Percentiles rank a stretch among this genome's conserved stretches.
Evolutionary conservation across 2,888 invertebrate species (phyloP).

Genomic region (Melinopterus prodromus): DNA sequence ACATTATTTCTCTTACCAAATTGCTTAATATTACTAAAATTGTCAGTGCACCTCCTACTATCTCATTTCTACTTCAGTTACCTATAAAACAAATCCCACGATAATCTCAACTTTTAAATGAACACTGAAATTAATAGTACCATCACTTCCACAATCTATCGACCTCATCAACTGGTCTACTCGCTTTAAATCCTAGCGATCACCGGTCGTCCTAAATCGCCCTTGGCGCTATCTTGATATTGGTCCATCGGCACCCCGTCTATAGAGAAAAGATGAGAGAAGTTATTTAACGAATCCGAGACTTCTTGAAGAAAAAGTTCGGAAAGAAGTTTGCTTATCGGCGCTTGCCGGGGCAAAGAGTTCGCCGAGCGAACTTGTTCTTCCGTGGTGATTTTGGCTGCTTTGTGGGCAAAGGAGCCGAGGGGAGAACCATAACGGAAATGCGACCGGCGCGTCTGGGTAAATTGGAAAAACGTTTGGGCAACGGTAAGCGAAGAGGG

Average conservation of each 20-base stretch:
- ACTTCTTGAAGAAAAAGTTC: background rate
- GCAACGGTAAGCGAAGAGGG: background rate
- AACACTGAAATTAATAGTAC: background rate
- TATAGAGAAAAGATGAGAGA: conserved; percentile 4
- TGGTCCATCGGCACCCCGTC: background rate
- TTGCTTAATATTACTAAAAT: background rate
- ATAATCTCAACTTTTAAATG: background rate
- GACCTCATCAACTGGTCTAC: background rate
- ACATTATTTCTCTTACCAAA: no score
- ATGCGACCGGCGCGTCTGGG: background rate
- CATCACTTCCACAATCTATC: background rate
- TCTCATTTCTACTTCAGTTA: background rate
- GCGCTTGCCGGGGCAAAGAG: background rate
- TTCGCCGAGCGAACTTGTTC: background rate
- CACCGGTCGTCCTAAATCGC: background rate
- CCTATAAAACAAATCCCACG: background rate
- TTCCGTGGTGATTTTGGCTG: background rate
- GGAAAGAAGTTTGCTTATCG: background rate
- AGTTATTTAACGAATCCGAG: background rate
- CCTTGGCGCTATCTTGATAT: background rate
- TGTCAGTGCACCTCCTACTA: background rate
- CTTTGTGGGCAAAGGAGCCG: no score
- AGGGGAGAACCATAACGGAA: background rate
- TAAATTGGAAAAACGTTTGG: background rate
- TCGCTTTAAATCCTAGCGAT: background rate